Conservation (phyloP, 2,888 invertebrate species). For the Agrotis puta region DNA sequence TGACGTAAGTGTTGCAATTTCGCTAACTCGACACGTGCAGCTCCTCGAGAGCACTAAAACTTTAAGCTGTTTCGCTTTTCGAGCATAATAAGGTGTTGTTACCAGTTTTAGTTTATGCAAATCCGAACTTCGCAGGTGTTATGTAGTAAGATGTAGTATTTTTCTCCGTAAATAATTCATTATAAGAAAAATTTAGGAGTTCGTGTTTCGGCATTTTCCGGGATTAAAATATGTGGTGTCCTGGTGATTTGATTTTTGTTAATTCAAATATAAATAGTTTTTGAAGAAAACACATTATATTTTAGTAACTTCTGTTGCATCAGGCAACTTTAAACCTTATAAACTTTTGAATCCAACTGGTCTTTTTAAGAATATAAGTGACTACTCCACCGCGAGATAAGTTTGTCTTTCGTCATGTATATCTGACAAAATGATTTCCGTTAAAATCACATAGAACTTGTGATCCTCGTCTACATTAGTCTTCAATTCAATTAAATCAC, state of each 20-base stretch:
- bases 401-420: too few species aligned
- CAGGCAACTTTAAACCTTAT: too few species aligned
- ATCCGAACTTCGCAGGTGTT: slow-evolving; percentile 36
- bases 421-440: too few species aligned
- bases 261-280: too few species aligned
- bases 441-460: neutral
- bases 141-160: slow-evolving; percentile 11
- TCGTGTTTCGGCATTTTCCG: neutral
- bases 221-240: fast-evolving
- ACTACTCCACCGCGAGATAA: too few species aligned
- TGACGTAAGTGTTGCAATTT: slow-evolving; percentile 46
- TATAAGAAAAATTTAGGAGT: neutral
- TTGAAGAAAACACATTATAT: too few species aligned
- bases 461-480: neutral
- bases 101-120: slow-evolving; percentile 49
- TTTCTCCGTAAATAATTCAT: slow-evolving; percentile 4
- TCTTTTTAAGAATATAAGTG: too few species aligned
- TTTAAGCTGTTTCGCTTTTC: slow-evolving; percentile 48
- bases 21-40: slow-evolving; percentile 44
- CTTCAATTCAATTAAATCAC: neutral
- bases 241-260: neutral
- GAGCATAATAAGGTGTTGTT: slow-evolving; percentile 47
- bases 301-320: too few species aligned
- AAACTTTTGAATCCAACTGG: too few species aligned
- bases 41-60: slow-evolving; percentile 36